A percentile compares a stretch with the other conserved stretches of the same genome.
These are phyloP conservation scores for Petrocephalus sullivani DNA, from an alignment of 2,797 vertebrate species.

Conservation along the genomic window DNA sequence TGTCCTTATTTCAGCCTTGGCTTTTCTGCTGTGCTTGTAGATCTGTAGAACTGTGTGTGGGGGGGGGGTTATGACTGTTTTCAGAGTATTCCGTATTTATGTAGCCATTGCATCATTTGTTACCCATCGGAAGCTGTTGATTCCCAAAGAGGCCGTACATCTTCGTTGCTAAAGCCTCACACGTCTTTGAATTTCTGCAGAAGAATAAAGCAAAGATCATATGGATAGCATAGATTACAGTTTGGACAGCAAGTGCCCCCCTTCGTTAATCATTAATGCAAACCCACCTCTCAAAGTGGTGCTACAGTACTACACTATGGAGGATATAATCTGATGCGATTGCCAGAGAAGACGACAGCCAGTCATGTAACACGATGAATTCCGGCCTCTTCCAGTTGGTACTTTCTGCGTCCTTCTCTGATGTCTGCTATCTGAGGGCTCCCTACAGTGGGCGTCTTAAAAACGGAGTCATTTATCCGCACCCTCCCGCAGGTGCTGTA, in stretches of 20 bases:
- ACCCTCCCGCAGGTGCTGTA: not conserved
- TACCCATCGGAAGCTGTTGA: not conserved
- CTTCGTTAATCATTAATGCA: not conserved
- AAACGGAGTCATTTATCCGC: conserved; percentile 20
- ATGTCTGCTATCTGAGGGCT: conserved; percentile 41
- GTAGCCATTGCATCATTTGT: not conserved
- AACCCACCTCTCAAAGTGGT: not conserved
- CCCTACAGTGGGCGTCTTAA: conserved; percentile 29
- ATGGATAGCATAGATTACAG: not conserved
- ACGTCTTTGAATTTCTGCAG: not conserved
- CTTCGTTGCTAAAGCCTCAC: not conserved
- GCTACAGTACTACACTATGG: not conserved
- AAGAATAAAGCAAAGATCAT: not conserved
- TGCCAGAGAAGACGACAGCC: not conserved
- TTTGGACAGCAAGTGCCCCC: not conserved
- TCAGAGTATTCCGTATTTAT: not conserved
- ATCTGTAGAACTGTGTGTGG: not conserved
- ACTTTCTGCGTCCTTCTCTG: conserved; percentile 30
- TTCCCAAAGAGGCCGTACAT: not conserved
- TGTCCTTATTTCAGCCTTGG: not conserved
- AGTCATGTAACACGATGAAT: not conserved
- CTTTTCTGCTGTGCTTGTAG: not conserved
- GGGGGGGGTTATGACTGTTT: not conserved
- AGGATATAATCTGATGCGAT: not conserved
- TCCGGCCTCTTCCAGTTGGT: conserved; percentile 12